Evolutionary conservation across 2,797 vertebrate species (phyloP).

Genomic region (Syngnathus rostellatus): DNA sequence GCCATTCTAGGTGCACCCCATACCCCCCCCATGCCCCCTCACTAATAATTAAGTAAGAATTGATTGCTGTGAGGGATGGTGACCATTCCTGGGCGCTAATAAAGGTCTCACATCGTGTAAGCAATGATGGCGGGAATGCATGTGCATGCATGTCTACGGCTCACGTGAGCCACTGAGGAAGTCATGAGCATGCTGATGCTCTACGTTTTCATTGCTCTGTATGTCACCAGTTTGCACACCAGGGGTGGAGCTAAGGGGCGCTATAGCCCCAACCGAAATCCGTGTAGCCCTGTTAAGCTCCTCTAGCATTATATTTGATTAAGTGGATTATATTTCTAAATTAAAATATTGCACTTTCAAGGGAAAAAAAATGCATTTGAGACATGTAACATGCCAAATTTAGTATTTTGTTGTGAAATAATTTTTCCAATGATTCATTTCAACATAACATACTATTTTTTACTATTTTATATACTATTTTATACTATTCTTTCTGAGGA

Average conservation of each 20-base stretch:
- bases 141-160: slow-evolving; percentile 27
- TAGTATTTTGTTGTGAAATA: background rate
- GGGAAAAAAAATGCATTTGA: too few species aligned
- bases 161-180: slow-evolving; percentile 18
- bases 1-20: slow-evolving; percentile 43
- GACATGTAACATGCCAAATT: background rate
- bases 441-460: too few species aligned
- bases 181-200: slow-evolving; percentile 23
- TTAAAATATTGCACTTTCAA: too few species aligned
- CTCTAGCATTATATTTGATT: too few species aligned
- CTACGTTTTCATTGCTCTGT: slow-evolving; percentile 17
- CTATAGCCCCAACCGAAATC: too few species aligned
- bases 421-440: too few species aligned
- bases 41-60: slow-evolving; percentile 63
- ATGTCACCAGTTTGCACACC: background rate
- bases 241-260: too few species aligned
- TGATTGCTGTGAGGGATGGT: slow-evolving; percentile 50
- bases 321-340: too few species aligned
- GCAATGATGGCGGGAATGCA: slow-evolving; percentile 20
- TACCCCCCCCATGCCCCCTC: slow-evolving; percentile 11
- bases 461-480: too few species aligned
- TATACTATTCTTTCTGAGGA: background rate
- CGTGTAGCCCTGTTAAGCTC: too few species aligned
- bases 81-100: slow-evolving; percentile 34
- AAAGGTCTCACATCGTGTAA: slow-evolving; percentile 35